These are phyloP conservation scores for Pherbina coryleti DNA, from an alignment of 2,888 invertebrate genomes.

Conservation along the genomic window DNA sequence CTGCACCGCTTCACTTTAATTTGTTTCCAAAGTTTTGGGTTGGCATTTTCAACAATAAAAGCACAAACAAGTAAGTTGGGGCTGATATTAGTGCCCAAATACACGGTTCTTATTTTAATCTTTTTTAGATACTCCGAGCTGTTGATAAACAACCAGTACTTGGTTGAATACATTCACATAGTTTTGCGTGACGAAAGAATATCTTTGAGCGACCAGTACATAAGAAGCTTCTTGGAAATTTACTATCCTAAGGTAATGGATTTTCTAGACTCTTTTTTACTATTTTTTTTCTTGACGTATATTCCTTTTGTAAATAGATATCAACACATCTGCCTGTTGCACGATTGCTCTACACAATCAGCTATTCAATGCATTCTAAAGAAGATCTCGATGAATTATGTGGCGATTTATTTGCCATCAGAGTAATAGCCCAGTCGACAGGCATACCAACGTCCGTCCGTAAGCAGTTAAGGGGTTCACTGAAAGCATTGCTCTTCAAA, in stretches of 20 bases:
- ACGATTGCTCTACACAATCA: conserved; percentile 68
- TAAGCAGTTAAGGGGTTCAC: conserved; percentile 65
- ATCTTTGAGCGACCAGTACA: conserved; percentile 85
- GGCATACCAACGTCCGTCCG: conserved; percentile 68
- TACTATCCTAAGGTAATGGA: conserved; percentile 86
- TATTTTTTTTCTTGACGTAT: neutral
- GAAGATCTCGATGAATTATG: conserved; percentile 69
- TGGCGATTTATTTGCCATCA: conserved; percentile 69
- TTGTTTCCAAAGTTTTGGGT: conserved; percentile 94
- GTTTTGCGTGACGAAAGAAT: conserved; percentile 88
- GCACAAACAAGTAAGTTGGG: conserved; percentile 67
- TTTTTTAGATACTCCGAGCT: conserved; percentile 79
- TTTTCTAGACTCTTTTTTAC: neutral
- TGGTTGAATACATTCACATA: conserved; percentile 92
- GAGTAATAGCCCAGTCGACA: conserved; percentile 68
- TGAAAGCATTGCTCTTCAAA: conserved; percentile 64
- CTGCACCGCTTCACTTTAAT: conserved; percentile 87
- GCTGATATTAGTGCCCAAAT: neutral
- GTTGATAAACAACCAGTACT: conserved; percentile 84
- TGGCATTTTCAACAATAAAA: conserved; percentile 79
- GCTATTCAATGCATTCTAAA: conserved; percentile 68
- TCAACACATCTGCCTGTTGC: conserved; percentile 67
- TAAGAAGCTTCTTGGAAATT: conserved; percentile 88
- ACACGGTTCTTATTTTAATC: neutral
- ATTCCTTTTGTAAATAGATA: conserved; percentile 52